Base-by-base conservation (phyloP, 1,140 invertebrate species). In the Nasonia giraulti region DNA sequence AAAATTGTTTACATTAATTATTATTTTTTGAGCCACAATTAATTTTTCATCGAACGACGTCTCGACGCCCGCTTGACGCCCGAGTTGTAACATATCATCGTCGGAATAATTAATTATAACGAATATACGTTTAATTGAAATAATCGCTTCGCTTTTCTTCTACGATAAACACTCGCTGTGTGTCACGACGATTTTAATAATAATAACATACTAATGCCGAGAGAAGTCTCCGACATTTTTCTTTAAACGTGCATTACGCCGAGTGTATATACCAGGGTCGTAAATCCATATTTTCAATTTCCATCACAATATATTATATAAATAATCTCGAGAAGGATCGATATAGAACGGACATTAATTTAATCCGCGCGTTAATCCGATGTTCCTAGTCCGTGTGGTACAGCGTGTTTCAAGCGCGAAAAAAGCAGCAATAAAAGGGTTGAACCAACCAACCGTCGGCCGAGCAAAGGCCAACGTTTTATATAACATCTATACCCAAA, bases 1-100 rank as follows among this genome's bases (percentile, higher is more conserved):
- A 23, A 80, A 69, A 69, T 79, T 79, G 77, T 66, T 40, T 69
- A 23, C 37, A 80, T 80, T 71, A 80, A 80, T 71, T 11, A 44
- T 80, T 66, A 3, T 55, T 79, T 79, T 47, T 78, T 78, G 4
- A n/a, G 20, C 12, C 47, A 2, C 23, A n/a, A 2, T 50, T 55
- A 6, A 71, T n/a, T 62, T 62, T n/a, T 62, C 55, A 62, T 62
- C n/a, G 10, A 44, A 44, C 55, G 17, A 7, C 55, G 17, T 20
- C 55, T 62, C 55, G 6, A 7, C 55, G 55, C 17, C n/a, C 55
- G 17, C 6, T 55, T 7, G 40, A 62, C 20, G 55, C 55, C 17
- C 55, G 55, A 62, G 20, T 62, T n/a, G 33, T 37, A 62, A 62
- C 20, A 20, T 27, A 27, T 62, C n/a, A 62, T n/a, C 55, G 55